phyloP scores from a whole-genome alignment of 2,797 vertebrate species.

The Prionace glauca region DNA sequence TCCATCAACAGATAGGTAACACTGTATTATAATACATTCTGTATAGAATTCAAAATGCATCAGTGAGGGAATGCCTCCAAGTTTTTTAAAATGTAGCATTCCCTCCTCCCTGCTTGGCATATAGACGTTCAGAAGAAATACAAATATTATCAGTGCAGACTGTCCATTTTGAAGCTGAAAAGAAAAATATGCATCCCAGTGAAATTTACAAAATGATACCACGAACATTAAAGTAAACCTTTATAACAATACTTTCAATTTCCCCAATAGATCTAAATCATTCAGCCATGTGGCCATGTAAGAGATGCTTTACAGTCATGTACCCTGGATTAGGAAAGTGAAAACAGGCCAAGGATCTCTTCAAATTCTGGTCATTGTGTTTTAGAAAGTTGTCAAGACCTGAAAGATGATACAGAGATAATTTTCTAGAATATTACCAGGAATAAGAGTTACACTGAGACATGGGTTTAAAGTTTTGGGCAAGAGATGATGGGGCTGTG shows the following conservation, averaged over 20 bases:
- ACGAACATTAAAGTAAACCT: not conserved
- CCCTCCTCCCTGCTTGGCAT: conserved; percentile 34
- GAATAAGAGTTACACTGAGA: not conserved
- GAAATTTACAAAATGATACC: conserved; percentile 1
- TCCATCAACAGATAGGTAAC: conserved; percentile 11
- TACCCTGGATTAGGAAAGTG: not conserved
- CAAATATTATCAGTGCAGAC: conserved; percentile 34
- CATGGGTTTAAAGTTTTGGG: too few relatives aligned
- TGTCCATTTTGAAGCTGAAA: conserved; percentile 16
- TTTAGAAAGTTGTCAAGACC: not conserved
- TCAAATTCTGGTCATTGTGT: not conserved
- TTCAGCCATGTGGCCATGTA: not conserved
- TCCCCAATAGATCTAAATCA: not conserved
- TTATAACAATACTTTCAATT: not conserved
- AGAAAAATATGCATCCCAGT: not conserved
- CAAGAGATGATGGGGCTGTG: too few relatives aligned
- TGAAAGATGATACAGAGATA: not conserved
- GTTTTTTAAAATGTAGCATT: conserved; percentile 13
- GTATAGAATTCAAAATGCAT: conserved; percentile 20
- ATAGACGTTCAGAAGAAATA: conserved; percentile 30
- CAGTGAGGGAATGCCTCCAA: conserved; percentile 22
- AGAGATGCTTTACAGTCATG: not conserved
- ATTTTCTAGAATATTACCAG: not conserved
- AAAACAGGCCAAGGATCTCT: not conserved
- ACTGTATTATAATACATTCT: conserved; percentile 38